A percentile compares a stretch with the other conserved stretches of the same genome.
These are phyloP conservation scores for Anabas testudineus DNA, from an alignment of 2,797 vertebrate genomes.

Conservation along the genomic window DNA sequence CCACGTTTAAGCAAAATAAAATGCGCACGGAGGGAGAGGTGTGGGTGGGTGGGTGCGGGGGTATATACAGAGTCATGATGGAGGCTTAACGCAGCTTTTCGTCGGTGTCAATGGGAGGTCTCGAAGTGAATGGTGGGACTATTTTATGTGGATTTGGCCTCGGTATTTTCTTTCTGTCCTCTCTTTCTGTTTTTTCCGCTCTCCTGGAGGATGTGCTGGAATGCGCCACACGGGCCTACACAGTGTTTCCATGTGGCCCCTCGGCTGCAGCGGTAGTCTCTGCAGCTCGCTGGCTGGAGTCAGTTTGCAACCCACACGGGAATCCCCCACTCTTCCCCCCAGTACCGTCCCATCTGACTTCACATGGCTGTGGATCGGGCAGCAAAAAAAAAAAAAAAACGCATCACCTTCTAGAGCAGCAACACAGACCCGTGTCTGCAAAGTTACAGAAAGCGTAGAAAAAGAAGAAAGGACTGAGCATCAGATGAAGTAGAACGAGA, in stretches of 20 bases:
- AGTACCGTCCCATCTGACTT: constrained; percentile 82
- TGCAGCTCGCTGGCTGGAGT: constrained; percentile 89
- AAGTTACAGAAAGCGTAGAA: constrained; percentile 38
- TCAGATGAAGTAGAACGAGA: constrained; percentile 51
- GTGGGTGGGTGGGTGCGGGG: no score
- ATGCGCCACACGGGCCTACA: constrained; percentile 88
- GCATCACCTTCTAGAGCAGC: constrained; percentile 29
- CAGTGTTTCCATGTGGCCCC: constrained; percentile 91
- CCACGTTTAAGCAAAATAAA: constrained; percentile 73
- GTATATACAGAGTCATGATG: constrained; percentile 63
- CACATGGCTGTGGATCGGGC: constrained; percentile 88
- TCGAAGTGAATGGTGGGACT: constrained; percentile 88
- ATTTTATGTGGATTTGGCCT: constrained; percentile 92
- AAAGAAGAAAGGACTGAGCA: constrained; percentile 5
- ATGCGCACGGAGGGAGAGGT: constrained; percentile 40
- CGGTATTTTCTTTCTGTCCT: constrained; percentile 84
- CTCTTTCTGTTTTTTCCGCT: constrained; percentile 59
- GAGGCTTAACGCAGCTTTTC: constrained; percentile 79
- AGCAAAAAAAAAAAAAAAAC: constrained; percentile 63
- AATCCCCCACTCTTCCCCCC: constrained; percentile 75
- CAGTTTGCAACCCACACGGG: constrained; percentile 91
- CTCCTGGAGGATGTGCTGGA: constrained; percentile 95
- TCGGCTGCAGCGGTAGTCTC: constrained; percentile 83
- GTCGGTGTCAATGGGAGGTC: constrained; percentile 89
- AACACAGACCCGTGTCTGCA: constrained; percentile 15